These are phyloP conservation scores for Pandemis corylana DNA, from an alignment of 2,888 invertebrate genomes.

Conservation along the genomic window DNA sequence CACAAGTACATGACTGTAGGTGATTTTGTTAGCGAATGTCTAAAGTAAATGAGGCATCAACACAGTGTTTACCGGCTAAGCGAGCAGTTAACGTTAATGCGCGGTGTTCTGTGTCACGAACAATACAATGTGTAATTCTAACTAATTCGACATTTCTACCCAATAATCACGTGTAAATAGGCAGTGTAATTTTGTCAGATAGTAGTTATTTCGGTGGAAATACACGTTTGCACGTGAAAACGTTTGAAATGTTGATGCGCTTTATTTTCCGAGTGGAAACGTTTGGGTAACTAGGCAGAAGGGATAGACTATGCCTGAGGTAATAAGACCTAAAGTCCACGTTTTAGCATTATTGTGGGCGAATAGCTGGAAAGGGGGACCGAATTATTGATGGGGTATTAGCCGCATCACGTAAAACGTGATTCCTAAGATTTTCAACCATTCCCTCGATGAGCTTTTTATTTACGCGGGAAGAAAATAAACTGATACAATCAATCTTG, in stretches of 20 bases:
- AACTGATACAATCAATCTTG: too few relatives aligned
- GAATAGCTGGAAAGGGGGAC: too few relatives aligned
- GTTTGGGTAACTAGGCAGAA: too few relatives aligned
- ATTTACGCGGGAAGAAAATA: too few relatives aligned
- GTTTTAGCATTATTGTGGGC: too few relatives aligned
- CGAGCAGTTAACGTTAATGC: conserved; percentile 27
- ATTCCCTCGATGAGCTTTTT: too few relatives aligned
- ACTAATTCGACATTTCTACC: conserved; percentile 26
- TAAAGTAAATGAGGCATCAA: conserved; percentile 30
- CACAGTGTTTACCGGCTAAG: conserved; percentile 16
- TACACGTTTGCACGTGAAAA: not conserved
- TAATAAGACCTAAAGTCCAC: too few relatives aligned
- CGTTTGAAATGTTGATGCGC: not conserved
- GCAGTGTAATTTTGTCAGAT: conserved; percentile 7
- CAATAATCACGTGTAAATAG: conserved; percentile 21
- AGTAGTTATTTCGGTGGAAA: conserved; percentile 1
- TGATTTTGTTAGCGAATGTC: conserved; percentile 30
- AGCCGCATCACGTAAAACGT: too few relatives aligned
- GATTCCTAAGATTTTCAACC: too few relatives aligned
- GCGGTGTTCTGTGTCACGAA: conserved; percentile 17
- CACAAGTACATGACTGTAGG: not conserved
- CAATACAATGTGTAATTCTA: conserved; percentile 16
- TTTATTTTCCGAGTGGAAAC: too few relatives aligned
- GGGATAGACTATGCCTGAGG: too few relatives aligned
- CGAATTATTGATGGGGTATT: too few relatives aligned